Evolutionary conservation across 2,888 invertebrate species (phyloP).

Genomic region (Euzophera pinguis): DNA sequence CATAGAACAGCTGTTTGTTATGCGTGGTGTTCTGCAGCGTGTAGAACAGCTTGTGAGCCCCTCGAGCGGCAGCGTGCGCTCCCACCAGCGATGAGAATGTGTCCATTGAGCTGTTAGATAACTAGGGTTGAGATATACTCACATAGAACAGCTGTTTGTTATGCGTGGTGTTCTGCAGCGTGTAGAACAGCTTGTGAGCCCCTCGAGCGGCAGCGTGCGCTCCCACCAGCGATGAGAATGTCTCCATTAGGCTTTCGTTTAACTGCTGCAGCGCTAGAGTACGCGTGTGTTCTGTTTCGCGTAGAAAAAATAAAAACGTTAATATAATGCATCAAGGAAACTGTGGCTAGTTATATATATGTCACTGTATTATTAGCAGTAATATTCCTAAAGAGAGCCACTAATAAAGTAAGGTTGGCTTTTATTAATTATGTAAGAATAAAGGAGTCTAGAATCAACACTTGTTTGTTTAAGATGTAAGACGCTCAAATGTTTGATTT

Average conservation of each 20-base stretch:
- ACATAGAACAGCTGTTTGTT: conserved; percentile 96
- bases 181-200: conserved; percentile 91
- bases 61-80: conserved; percentile 90
- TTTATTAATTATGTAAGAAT: no score
- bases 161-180: conserved; percentile 89
- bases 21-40: conserved; percentile 90
- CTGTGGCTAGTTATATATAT: no score
- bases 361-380: no score
- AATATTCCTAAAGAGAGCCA: no score
- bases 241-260: conserved; percentile 86
- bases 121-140: conserved; percentile 55
- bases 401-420: no score
- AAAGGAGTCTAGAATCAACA: no score
- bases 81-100: no score
- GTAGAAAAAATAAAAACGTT: not conserved
- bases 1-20: conserved; percentile 95
- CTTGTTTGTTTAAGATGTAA: no score
- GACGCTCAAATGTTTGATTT: no score
- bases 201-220: conserved; percentile 91
- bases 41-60: conserved; percentile 92
- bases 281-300: conserved; percentile 83
- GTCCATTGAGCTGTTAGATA: no score
- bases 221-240: conserved; percentile 91
- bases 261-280: conserved; percentile 84
- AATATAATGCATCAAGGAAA: no score